Conservation (phyloP, 2,113 vertebrate species). For the Pterocles gutturalis region DNA sequence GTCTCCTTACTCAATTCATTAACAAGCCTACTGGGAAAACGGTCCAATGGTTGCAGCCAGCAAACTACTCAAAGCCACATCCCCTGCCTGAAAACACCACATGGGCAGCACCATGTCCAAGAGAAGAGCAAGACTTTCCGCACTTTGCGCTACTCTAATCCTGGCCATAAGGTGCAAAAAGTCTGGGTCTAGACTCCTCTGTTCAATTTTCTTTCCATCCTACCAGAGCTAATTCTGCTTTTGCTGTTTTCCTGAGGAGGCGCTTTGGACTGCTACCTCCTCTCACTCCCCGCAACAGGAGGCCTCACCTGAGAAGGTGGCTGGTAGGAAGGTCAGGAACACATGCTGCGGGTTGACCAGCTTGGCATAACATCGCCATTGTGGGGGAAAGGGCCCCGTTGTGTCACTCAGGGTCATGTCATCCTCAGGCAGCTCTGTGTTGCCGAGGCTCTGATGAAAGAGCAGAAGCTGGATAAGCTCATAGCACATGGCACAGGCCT, state of each 20-base stretch:
- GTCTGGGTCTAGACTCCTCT: background rate
- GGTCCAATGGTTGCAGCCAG: background rate
- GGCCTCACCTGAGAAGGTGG: constrained; percentile 85
- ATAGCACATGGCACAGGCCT: background rate
- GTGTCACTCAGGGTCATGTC: constrained; percentile 59
- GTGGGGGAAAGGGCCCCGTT: constrained; percentile 67
- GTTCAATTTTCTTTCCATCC: background rate
- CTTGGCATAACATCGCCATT: constrained; percentile 94
- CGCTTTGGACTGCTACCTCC: background rate
- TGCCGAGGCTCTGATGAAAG: constrained; percentile 82
- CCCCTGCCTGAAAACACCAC: background rate
- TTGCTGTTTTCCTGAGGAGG: background rate
- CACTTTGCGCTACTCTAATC: background rate
- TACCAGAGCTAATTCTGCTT: background rate
- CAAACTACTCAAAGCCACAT: background rate
- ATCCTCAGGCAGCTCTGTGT: constrained; percentile 83
- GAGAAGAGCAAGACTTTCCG: background rate
- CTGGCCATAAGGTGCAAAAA: background rate
- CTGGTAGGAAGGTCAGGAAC: constrained; percentile 92
- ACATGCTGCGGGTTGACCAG: constrained; percentile 89
- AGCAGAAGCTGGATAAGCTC: constrained; percentile 11
- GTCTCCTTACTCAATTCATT: background rate
- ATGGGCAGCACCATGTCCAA: background rate
- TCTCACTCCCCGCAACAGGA: background rate
- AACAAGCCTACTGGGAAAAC: background rate